Evolutionary conservation across 2,797 vertebrate species (phyloP), one percentile per base, ranked within the genome.

Genomic region (Taenioides sp.): DNA sequence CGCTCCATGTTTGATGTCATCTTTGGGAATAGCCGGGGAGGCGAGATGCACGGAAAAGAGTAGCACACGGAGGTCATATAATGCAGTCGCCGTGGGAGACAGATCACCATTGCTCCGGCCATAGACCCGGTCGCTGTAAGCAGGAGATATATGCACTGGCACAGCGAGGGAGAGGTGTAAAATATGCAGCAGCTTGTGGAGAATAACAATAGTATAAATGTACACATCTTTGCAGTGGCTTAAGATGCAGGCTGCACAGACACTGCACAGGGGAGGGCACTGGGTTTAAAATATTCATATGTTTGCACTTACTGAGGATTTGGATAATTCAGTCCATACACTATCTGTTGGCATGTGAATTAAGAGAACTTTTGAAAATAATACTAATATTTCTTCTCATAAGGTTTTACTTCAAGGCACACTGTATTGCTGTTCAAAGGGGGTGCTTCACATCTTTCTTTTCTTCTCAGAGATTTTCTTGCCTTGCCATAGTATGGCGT

Each of bases 181-280:
- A 27, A 72, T 66, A 18, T 70, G 65, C 61, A 49, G 67, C 25
- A 40, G 49, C 67, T 49, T 64, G 68, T 57, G 11, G 31, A 47
- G 80, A 84, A 89, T 86, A 83, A 79, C 72, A 88, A 84, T 75
- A 27, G 58, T 54, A 62, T 34, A 71, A 78, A 76, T 73, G 69
- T 76, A 5, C 37, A 68, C 69, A 55, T 80, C 83, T 84, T 73
- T 60, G 23, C 72, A 83, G 63, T 28, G n/a, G 49, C 28, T n/a
- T n/a, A 60, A 65, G 77, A 81, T 64, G 52, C 75, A 80, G 86
- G 77, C 82, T 76, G 80, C 80, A 78, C 75, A 82, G 58, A 58
- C 54, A 64, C 37, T 55, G 60, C 25, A 58, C 52, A 73, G 49
- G 18, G 47, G 65, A 25, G 65, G 73, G 67, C 73, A 3, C 5